A percentile compares a stretch with the other conserved stretches of the same genome.
phyloP scores from a whole-genome alignment of 2,888 invertebrate genomes.

The Eilema caniola region DNA sequence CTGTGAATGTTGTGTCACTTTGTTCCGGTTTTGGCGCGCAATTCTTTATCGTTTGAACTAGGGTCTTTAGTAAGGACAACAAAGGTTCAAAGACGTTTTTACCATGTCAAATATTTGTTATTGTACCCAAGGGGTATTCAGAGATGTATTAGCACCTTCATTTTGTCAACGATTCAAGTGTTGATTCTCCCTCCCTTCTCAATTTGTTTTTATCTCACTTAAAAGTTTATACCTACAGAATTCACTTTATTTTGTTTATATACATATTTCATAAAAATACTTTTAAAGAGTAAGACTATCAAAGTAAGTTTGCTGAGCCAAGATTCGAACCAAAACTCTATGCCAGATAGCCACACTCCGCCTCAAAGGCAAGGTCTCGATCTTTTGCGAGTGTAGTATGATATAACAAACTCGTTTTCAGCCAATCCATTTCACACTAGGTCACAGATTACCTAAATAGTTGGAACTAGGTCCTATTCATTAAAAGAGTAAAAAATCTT shows the following conservation, averaged over 20 bases:
- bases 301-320: background rate
- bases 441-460: too few species aligned
- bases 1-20: background rate
- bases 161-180: background rate
- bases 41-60: background rate
- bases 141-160: background rate
- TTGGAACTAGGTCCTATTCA: too few species aligned
- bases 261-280: background rate
- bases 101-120: background rate
- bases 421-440: too few species aligned
- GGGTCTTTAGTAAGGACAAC: background rate
- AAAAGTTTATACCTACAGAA: too few species aligned
- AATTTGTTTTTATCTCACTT: too few species aligned
- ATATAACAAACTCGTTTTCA: too few species aligned
- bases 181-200: too few species aligned
- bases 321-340: background rate
- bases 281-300: background rate
- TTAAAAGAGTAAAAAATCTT: too few species aligned
- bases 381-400: background rate
- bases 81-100: background rate
- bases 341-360: background rate
- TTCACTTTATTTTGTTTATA: too few species aligned
- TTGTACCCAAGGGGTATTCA: background rate
- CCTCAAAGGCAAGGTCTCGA: background rate
- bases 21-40: background rate